Evolutionary conservation across 2,113 vertebrate species (phyloP).

Genomic region (Eidolon helvum): DNA sequence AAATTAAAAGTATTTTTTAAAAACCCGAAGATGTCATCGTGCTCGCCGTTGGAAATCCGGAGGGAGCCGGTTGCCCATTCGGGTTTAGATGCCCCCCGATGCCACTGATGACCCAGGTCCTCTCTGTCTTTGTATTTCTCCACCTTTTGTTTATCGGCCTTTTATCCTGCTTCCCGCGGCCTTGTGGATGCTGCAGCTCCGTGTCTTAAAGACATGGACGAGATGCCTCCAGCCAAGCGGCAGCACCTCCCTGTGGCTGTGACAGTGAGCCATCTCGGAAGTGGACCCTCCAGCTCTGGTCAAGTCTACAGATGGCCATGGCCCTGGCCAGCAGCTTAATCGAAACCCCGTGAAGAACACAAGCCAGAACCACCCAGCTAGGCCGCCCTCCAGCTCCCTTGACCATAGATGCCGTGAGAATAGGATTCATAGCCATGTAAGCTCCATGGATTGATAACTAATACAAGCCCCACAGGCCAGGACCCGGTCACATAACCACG

Average conservation of each 20-base stretch:
- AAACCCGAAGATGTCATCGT: background rate
- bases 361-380: background rate
- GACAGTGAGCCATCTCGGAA: background rate
- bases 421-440: background rate
- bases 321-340: too few species aligned
- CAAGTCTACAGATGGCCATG: background rate
- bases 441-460: fast-evolving
- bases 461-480: background rate
- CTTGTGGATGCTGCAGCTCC: fast-evolving
- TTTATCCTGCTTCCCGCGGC: fast-evolving
- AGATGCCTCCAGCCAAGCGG: fast-evolving
- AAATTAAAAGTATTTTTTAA: background rate
- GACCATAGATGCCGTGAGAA: background rate
- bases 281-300: background rate
- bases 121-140: too few species aligned
- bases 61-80: fast-evolving
- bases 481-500: background rate
- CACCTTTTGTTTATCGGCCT: too few species aligned
- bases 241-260: background rate
- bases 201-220: background rate
- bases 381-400: background rate
- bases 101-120: fast-evolving
- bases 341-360: background rate
- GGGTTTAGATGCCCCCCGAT: fast-evolving
- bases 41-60: background rate